Base-by-base conservation (phyloP, 2,113 vertebrate species). In the Ptyas mucosa region DNA sequence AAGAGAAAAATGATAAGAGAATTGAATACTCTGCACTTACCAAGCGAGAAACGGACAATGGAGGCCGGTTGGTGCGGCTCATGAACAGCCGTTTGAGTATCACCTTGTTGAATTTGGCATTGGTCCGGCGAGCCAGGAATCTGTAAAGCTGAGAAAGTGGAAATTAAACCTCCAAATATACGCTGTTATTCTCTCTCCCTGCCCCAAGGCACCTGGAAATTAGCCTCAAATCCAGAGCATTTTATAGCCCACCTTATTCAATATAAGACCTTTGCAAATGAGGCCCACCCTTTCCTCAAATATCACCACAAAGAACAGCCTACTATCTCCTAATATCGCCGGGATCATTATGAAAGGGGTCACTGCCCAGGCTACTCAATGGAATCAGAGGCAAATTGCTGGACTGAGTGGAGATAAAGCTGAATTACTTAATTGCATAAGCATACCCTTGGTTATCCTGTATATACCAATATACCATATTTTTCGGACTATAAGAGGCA, bases 41-140 rank as follows among this genome's bases (percentile, higher is more conserved):
- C 98, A 99, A 97, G 54, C 98, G 98, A 8, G 98, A 98, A 64
- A 99, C 64, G 7, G 99, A 97, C 55, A 99, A 96, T 2, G 99
- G 99, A 0, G 99, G 98, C 90, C 98, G 97, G 96, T 99, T 98
- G 95, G 97, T 98, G 86, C 98, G 98, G 96, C 98, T 99, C 99
- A 99, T 99, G 94, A 99, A 99, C 69, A 99, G 97, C 90, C 99
- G 98, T 94, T 97, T 98, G 69, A 99, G 97, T 52, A 99, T 97
- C 0, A 99, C 98, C 94, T 97, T 98, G 97, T 99, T 99, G 97
- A 99, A 99, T 90, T 98, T 98, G 81, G 99, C 98, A 97, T 98
- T 98, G 54, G 97, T 98, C 86, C 98, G 97, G 21, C 98, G 98
- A 92, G 98, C 98, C 96, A 99, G 97, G 96, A 99, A 99, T 94